Percentiles rank a stretch among this genome's conserved stretches.
phyloP scores from a whole-genome alignment of 2,113 vertebrate species.

The Muntiacus reevesi region DNA sequence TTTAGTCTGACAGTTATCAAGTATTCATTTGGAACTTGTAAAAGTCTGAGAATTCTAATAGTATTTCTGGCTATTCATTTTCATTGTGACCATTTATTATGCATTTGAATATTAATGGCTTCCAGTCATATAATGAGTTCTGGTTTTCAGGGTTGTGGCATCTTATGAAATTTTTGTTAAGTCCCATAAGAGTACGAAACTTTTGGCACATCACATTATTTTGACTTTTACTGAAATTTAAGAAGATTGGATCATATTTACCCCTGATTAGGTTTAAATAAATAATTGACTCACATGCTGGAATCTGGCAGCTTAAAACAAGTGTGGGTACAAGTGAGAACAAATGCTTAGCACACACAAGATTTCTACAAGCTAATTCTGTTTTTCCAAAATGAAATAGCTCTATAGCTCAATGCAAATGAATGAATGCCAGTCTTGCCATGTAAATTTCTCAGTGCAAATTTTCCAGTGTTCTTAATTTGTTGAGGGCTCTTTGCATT shows the following conservation, averaged over 20 bases:
- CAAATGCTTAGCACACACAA: neutral
- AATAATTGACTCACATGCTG: slow-evolving; percentile 22
- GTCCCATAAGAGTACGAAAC: neutral
- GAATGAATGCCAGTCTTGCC: neutral
- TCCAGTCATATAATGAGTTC: slow-evolving; percentile 13
- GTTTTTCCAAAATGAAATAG: slow-evolving; percentile 48
- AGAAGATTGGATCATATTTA: neutral
- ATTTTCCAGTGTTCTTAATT: slow-evolving; percentile 70
- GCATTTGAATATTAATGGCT: slow-evolving; percentile 55
- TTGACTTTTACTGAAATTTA: neutral
- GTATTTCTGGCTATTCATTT: slow-evolving; percentile 65
- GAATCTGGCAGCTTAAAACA: slow-evolving; percentile 38
- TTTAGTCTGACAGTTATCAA: slow-evolving; percentile 8
- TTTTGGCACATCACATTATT: neutral
- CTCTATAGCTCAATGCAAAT: neutral
- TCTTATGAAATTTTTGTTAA: slow-evolving; percentile 9
- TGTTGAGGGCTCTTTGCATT: slow-evolving; percentile 83
- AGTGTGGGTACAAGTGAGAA: neutral
- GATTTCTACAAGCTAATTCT: slow-evolving; percentile 47
- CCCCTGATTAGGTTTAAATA: slow-evolving; percentile 34
- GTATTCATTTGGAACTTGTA: slow-evolving; percentile 32
- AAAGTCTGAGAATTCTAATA: slow-evolving; percentile 23
- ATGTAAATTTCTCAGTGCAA: slow-evolving; percentile 41
- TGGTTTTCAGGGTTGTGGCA: slow-evolving; percentile 20
- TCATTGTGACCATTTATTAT: slow-evolving; percentile 58